A percentile compares a stretch with the other conserved stretches of the same genome.
Evolutionary conservation across 1,140 invertebrate genomes (phyloP).

Genomic region (Hesperophylax magnus): DNA sequence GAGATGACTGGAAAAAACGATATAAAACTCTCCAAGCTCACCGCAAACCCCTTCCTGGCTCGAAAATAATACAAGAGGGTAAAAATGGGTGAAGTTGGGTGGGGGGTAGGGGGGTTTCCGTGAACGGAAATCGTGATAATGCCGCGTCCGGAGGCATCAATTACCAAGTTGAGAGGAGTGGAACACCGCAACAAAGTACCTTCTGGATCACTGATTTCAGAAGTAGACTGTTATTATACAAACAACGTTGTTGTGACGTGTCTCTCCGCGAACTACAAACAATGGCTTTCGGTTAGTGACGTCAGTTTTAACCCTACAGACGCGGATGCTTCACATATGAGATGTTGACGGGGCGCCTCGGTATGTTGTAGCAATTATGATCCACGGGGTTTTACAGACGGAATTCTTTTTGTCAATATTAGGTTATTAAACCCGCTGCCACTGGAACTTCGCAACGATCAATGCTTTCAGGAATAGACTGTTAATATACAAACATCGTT

Average conservation of each 20-base stretch:
- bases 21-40: neutral
- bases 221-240: neutral
- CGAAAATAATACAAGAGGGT: neutral
- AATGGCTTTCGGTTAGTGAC: neutral
- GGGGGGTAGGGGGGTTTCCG: neutral
- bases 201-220: neutral
- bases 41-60: constrained; percentile 6
- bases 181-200: neutral
- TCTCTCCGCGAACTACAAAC: neutral
- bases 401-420: too few species aligned
- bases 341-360: too few species aligned
- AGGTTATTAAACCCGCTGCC: too few species aligned
- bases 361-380: too few species aligned
- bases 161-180: neutral
- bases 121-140: constrained; percentile 21
- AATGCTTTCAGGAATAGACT: neutral
- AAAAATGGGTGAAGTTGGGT: neutral
- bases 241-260: neutral
- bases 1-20: too few species aligned
- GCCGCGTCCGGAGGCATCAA: constrained; percentile 13
- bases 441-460: neutral
- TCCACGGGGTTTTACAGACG: too few species aligned
- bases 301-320: too few species aligned
- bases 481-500: neutral
- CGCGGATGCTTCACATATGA: too few species aligned